phyloP scores from a whole-genome alignment of 2,888 invertebrate genomes.

The Ecliptopera silaceata region DNA sequence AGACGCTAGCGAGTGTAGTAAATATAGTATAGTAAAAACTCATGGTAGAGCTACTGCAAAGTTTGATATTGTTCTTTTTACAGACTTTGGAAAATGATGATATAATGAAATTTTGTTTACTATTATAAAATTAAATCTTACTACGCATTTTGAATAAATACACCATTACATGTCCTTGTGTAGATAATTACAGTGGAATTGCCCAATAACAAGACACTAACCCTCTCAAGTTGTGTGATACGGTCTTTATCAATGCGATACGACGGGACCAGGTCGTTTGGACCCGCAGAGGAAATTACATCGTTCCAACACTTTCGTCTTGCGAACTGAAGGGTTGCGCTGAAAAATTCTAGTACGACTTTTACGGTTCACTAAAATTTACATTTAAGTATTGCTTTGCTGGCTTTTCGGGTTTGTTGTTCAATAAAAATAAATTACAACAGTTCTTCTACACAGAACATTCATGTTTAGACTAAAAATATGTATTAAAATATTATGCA shows the following conservation, averaged over 20 bases:
- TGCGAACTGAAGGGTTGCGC: constrained; percentile 13
- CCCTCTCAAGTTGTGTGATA: constrained; percentile 51
- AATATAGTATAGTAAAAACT: no score
- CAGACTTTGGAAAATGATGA: no score
- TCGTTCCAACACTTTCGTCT: constrained; percentile 43
- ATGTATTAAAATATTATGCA: no score
- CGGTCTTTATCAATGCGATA: constrained; percentile 56
- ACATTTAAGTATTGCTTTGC: constrained; percentile 5
- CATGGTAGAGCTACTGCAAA: no score
- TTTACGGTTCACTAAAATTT: constrained; percentile 14
- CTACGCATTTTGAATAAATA: constrained; percentile 24
- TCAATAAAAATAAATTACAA: not conserved
- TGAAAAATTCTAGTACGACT: constrained; percentile 45
- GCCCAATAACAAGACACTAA: constrained; percentile 46
- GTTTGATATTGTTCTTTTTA: no score
- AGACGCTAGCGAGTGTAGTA: no score
- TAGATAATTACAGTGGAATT: constrained; percentile 49
- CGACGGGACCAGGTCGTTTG: constrained; percentile 54
- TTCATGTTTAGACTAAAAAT: no score
- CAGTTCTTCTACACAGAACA: not conserved
- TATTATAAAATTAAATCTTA: not conserved
- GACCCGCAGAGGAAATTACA: constrained; percentile 58
- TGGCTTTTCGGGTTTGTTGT: constrained; percentile 3
- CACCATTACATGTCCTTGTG: constrained; percentile 32
- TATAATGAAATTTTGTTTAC: no score